phyloP scores from a whole-genome alignment of 2,888 invertebrate genomes.

The Slavum lentiscoides region DNA sequence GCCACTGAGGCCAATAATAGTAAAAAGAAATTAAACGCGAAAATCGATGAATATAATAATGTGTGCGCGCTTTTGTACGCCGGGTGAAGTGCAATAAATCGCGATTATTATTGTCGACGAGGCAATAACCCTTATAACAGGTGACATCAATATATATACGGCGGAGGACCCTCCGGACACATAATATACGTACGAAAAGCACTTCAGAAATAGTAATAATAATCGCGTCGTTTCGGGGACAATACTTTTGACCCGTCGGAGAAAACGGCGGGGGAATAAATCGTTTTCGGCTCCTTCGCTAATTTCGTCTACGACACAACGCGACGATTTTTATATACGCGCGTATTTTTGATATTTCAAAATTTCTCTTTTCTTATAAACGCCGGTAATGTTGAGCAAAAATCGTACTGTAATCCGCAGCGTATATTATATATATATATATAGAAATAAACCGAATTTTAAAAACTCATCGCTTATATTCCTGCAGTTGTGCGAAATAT shows the following conservation, averaged over 20 bases:
- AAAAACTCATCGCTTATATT: no score
- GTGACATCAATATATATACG: slow-evolving; percentile 21
- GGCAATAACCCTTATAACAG: slow-evolving; percentile 10
- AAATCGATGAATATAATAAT: not conserved
- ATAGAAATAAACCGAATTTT: no score
- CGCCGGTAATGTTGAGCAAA: no score
- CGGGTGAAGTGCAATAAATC: not conserved
- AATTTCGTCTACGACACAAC: not conserved
- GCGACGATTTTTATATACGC: no score
- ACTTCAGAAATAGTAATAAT: not conserved
- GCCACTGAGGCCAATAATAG: no score
- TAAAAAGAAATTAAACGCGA: slow-evolving; percentile 1
- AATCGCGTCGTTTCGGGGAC: not conserved
- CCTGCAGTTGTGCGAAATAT: no score
- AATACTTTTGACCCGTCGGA: slow-evolving; percentile 7
- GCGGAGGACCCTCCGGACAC: not conserved
- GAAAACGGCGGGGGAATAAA: not conserved
- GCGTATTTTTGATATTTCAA: no score
- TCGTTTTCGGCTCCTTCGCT: not conserved
- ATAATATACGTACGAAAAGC: not conserved
- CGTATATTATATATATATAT: no score
- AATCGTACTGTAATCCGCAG: no score
- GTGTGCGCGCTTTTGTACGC: no score
- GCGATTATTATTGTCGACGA: slow-evolving; percentile 35
- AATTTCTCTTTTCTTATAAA: no score